phyloP scores from a whole-genome alignment of 2,113 vertebrate species.

The Benitochromis conjunctus region DNA sequence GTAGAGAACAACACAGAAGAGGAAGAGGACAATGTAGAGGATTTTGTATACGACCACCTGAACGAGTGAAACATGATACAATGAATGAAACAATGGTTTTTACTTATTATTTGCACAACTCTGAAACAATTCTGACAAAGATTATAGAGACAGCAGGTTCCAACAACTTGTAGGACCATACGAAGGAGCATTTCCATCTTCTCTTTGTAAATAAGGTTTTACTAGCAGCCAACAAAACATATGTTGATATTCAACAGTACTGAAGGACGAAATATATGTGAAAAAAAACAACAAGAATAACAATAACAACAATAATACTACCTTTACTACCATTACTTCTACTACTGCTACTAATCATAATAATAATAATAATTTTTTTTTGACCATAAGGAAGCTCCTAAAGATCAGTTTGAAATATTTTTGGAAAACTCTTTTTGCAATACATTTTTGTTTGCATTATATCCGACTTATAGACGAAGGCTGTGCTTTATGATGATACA shows the following conservation, averaged over 20 bases:
- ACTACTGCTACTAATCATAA: not conserved
- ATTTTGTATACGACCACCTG: conserved; percentile 73
- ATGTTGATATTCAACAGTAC: not conserved
- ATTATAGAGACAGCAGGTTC: not conserved
- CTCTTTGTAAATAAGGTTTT: not conserved
- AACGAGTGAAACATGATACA: not conserved
- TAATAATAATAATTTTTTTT: not conserved
- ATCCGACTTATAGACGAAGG: not conserved
- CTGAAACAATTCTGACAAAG: not conserved
- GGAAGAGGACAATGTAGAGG: conserved; percentile 71
- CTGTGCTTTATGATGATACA: not conserved
- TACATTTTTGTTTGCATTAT: not conserved
- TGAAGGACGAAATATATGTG: not conserved
- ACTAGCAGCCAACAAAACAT: not conserved
- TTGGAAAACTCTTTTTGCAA: not conserved
- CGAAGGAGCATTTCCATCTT: not conserved
- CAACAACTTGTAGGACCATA: not conserved
- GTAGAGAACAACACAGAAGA: conserved; percentile 69
- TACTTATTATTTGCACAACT: not conserved
- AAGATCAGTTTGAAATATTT: not conserved
- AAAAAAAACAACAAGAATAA: not conserved
- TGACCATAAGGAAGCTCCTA: not conserved
- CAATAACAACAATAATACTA: not conserved
- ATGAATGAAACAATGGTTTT: not conserved
- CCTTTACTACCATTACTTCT: not conserved